Conservation (phyloP, 37 sponge, comb jelly and placozoan species). For the Dysidea cf. avara region DNA sequence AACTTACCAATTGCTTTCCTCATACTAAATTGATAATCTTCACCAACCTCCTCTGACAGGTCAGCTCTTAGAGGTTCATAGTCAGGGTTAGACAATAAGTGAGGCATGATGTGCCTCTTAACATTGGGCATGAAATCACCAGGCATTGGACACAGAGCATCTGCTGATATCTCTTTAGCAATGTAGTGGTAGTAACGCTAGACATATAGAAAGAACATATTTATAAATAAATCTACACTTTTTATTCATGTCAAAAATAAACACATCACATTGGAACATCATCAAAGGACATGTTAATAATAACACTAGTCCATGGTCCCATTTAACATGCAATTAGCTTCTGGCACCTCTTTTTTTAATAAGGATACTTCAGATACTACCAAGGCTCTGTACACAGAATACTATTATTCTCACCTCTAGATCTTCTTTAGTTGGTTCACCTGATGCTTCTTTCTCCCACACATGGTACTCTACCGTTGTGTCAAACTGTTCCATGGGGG, state of each 20-base stretch:
- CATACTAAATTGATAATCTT: slow-evolving; percentile 76
- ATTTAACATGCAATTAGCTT: no score
- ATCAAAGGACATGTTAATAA: no score
- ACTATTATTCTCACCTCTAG: slow-evolving; percentile 64
- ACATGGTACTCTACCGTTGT: slow-evolving; percentile 33
- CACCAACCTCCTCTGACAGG: slow-evolving; percentile 62
- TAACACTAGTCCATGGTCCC: no score
- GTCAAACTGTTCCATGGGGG: slow-evolving; percentile 71
- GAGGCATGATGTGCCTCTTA: slow-evolving; percentile 29
- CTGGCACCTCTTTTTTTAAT: no score
- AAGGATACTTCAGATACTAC: no score
- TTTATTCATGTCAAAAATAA: no score
- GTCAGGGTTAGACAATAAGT: slow-evolving; percentile 54
- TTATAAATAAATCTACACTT: neutral
- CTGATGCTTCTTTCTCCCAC: slow-evolving; percentile 22
- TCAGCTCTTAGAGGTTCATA: slow-evolving; percentile 27
- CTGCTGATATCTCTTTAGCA: slow-evolving; percentile 43
- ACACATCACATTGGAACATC: no score
- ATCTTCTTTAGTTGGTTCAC: slow-evolving; percentile 61
- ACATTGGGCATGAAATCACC: slow-evolving; percentile 36
- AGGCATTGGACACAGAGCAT: slow-evolving; percentile 66
- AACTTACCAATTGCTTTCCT: slow-evolving; percentile 72
- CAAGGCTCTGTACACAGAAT: no score
- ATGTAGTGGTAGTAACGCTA: slow-evolving; percentile 89
- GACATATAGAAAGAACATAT: neutral